Percentiles rank a stretch among this genome's conserved stretches.
Conservation (phyloP, 1,140 invertebrate genomes). For the Pteromalus puparum region DNA sequence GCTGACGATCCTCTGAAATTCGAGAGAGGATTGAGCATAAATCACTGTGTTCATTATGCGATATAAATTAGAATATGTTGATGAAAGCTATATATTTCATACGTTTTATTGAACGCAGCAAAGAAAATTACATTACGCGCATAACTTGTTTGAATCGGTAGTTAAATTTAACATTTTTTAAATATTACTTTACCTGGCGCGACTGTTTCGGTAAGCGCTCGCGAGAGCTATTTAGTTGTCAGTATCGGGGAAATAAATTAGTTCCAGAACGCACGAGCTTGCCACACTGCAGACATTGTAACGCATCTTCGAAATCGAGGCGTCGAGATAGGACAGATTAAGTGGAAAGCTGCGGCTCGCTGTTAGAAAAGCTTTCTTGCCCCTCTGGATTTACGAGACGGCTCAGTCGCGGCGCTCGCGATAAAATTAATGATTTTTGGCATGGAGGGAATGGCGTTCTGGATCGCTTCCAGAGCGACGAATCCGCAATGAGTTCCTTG, state of each 20-base stretch:
- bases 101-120: too few species aligned
- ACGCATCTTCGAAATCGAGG: neutral
- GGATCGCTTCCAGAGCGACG: neutral
- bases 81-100: too few species aligned
- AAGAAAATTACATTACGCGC: neutral
- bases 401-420: neutral
- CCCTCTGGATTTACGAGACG: neutral
- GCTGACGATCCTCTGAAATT: neutral
- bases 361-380: neutral
- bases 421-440: conserved; percentile 15
- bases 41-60: neutral
- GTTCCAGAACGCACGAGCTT: neutral
- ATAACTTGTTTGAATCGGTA: too few species aligned
- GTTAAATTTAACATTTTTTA: too few species aligned
- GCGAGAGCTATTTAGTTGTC: neutral
- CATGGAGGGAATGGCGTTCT: neutral
- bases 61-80: neutral
- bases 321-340: neutral
- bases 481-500: neutral
- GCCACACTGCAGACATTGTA: neutral
- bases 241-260: neutral
- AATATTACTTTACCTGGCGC: too few species aligned
- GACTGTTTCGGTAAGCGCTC: too few species aligned
- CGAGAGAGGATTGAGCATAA: neutral
- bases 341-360: conserved; percentile 4